phyloP scores from a whole-genome alignment of 1,140 invertebrate genomes.

The Drosophila kikkawai region DNA sequence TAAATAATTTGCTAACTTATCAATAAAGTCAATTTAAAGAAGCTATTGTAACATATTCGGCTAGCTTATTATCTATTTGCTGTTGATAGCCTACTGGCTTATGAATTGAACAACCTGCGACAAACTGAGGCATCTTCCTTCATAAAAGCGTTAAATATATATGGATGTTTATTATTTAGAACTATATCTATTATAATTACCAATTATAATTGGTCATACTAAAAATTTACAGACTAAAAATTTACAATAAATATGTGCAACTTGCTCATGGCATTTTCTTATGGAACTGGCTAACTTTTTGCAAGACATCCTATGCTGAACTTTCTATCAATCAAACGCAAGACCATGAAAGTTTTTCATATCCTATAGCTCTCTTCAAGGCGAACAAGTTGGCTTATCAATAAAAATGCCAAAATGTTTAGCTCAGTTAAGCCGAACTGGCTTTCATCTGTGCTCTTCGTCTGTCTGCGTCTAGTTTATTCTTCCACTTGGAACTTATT shows the following conservation, averaged over 20 bases:
- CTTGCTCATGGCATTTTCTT: conserved; percentile 18
- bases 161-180: no score
- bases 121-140: no score
- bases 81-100: no score
- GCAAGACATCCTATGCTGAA: conserved; percentile 15
- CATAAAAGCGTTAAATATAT: no score
- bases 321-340: conserved; percentile 51
- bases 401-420: conserved; percentile 44
- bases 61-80: no score
- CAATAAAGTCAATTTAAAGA: no score
- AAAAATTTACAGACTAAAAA: neutral
- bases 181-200: no score
- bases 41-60: no score
- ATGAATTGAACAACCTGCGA: no score
- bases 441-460: conserved; percentile 24
- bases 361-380: conserved; percentile 8
- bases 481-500: conserved; percentile 10
- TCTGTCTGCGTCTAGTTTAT: conserved; percentile 1
- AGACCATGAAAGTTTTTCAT: conserved; percentile 26
- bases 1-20: no score
- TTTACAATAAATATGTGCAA: neutral
- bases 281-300: conserved; percentile 25
- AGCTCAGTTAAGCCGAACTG: conserved; percentile 32
- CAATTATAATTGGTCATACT: neutral
- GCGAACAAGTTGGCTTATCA: conserved; percentile 30